These are phyloP conservation scores for Trachymyrmex septentrionalis DNA, from an alignment of 1,140 invertebrate genomes.

Conservation along the genomic window DNA sequence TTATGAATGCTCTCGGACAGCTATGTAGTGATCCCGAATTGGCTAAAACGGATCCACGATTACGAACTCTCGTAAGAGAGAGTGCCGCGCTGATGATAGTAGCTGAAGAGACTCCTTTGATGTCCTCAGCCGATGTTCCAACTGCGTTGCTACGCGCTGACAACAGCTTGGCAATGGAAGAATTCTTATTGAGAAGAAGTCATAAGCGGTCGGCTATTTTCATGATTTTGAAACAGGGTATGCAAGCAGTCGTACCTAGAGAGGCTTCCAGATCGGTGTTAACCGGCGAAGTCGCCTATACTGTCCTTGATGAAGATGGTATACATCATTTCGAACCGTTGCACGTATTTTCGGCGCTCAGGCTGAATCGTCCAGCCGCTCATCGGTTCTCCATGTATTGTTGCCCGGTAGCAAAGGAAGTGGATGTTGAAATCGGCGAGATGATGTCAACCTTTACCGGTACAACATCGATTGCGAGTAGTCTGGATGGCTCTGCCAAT, in stretches of 20 bases:
- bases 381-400: constrained; percentile 90
- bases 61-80: constrained; percentile 90
- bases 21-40: constrained; percentile 89
- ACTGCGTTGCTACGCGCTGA: constrained; percentile 88
- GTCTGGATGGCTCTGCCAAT: constrained; percentile 76
- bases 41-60: constrained; percentile 89
- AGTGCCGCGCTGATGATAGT: constrained; percentile 91
- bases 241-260: constrained; percentile 92
- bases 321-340: constrained; percentile 92
- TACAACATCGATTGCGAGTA: constrained; percentile 77
- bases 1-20: constrained; percentile 88
- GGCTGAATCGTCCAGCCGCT: constrained; percentile 88
- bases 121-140: constrained; percentile 90
- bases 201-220: constrained; percentile 88
- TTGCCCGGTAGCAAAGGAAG: constrained; percentile 88
- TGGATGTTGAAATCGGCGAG: constrained; percentile 83
- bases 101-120: constrained; percentile 88
- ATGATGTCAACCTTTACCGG: constrained; percentile 78
- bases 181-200: constrained; percentile 89
- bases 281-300: constrained; percentile 92
- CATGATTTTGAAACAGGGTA: constrained; percentile 91
- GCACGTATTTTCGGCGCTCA: constrained; percentile 91
- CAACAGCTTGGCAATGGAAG: constrained; percentile 92
- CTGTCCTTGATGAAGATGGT: constrained; percentile 92
- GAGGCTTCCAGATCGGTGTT: constrained; percentile 91